Evolutionary conservation across 2,113 vertebrate species (phyloP).

Genomic region (Apodemus sylvaticus): DNA sequence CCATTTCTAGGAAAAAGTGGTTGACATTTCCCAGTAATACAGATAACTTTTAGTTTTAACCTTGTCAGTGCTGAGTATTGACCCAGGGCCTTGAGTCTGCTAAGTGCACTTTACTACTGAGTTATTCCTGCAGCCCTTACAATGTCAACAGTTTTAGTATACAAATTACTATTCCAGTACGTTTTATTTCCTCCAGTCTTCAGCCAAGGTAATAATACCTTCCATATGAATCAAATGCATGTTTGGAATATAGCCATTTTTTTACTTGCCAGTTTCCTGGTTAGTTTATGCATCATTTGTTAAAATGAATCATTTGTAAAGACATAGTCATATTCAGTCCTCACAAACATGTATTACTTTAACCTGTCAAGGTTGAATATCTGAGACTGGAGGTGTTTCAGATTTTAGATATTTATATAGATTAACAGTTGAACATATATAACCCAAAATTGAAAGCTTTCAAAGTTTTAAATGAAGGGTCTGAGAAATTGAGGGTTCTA

Average conservation of each 20-base stretch:
- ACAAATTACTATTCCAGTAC: background rate
- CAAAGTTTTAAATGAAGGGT: background rate
- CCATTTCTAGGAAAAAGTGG: background rate
- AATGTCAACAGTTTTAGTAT: background rate
- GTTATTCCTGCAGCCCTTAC: background rate
- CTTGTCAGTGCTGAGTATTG: background rate
- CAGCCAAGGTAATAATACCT: background rate
- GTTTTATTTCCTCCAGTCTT: background rate
- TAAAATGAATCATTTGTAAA: constrained; percentile 2
- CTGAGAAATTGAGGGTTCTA: background rate
- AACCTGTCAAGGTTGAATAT: background rate
- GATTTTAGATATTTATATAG: background rate
- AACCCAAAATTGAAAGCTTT: background rate
- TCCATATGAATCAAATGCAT: background rate
- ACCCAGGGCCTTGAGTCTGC: background rate
- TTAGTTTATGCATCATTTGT: background rate
- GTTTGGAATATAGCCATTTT: background rate
- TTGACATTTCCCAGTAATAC: constrained; percentile 15
- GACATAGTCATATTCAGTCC: background rate
- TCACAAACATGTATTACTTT: background rate
- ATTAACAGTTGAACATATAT: background rate
- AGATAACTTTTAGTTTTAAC: background rate
- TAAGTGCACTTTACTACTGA: background rate
- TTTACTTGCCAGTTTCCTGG: background rate
- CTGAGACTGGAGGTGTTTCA: background rate